These are phyloP conservation scores for Thera britannica DNA, from an alignment of 2,888 invertebrate species.

Conservation along the genomic window DNA sequence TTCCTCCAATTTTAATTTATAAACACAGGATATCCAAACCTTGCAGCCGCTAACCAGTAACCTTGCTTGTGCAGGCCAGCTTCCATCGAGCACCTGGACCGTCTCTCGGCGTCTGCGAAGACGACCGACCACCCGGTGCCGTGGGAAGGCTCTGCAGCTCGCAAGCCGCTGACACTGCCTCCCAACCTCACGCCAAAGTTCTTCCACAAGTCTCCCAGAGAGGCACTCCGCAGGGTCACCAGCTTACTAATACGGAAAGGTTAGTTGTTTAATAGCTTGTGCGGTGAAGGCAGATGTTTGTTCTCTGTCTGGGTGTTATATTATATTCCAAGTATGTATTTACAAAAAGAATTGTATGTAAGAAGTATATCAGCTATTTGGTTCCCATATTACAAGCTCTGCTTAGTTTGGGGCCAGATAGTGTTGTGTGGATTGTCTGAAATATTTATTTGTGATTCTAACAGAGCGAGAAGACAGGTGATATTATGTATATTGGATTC, in stretches of 20 bases:
- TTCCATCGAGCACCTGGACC: conserved; percentile 93
- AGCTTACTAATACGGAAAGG: conserved; percentile 94
- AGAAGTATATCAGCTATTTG: too few species aligned
- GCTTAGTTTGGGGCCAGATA: too few species aligned
- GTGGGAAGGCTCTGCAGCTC: conserved; percentile 81
- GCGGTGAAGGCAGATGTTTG: too few species aligned
- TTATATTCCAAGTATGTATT: too few species aligned
- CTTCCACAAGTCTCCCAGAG: conserved; percentile 94
- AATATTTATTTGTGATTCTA: too few species aligned
- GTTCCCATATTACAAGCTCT: too few species aligned
- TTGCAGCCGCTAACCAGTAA: conserved; percentile 36
- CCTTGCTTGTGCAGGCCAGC: conserved; percentile 85
- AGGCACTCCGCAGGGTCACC: conserved; percentile 94
- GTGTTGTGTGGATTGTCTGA: too few species aligned
- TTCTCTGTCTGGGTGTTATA: too few species aligned
- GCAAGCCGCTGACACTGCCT: conserved; percentile 94
- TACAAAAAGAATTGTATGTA: too few species aligned
- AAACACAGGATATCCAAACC: not conserved
- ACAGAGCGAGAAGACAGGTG: too few species aligned
- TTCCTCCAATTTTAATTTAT: too few species aligned
- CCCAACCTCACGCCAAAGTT: conserved; percentile 95
- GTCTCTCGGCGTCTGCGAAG: conserved; percentile 85
- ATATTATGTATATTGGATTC: too few species aligned
- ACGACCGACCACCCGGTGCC: conserved; percentile 80
- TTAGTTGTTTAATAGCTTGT: conserved; percentile 64